phyloP scores from a whole-genome alignment of 2,888 invertebrate species.

The Caenorhabditis wallacei region DNA sequence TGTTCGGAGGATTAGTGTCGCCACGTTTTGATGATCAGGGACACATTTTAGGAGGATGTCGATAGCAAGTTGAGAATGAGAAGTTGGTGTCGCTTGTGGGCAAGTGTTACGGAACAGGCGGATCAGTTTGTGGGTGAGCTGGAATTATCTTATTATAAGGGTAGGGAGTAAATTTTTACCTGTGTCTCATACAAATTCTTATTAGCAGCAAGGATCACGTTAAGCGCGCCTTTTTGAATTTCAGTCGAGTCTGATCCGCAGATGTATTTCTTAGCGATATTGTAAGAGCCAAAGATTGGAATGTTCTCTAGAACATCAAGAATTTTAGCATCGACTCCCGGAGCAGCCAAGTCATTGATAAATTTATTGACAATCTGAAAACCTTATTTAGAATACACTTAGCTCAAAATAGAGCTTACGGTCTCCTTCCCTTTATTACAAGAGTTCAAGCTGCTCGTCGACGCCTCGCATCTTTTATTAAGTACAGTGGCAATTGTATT shows the following conservation, averaged over 20 bases:
- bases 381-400: neutral
- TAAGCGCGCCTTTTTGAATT: constrained; percentile 65
- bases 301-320: constrained; percentile 69
- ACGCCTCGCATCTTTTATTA: constrained; percentile 69
- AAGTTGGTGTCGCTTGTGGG: constrained; percentile 61
- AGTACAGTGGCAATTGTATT: constrained; percentile 73
- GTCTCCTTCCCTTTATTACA: constrained; percentile 74
- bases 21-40: constrained; percentile 74
- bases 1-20: constrained; percentile 72
- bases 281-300: constrained; percentile 62
- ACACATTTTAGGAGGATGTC: constrained; percentile 72
- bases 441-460: constrained; percentile 68
- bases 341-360: constrained; percentile 62
- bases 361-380: constrained; percentile 73
- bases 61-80: constrained; percentile 73
- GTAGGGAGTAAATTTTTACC: constrained; percentile 7
- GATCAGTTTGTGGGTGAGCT: constrained; percentile 70
- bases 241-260: constrained; percentile 41
- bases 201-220: constrained; percentile 61
- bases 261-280: constrained; percentile 57
- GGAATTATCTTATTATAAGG: neutral
- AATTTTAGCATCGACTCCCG: constrained; percentile 32
- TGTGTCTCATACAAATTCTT: constrained; percentile 63
- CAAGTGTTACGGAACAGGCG: constrained; percentile 77
- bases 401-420: constrained; percentile 36